Evolutionary conservation across 2,113 vertebrate species (phyloP).

Genomic region (cattle (Bos taurus)): ARS-UCD2.0 NC_037333.1:82461001-82461500

Average conservation of each 20-base stretch:
- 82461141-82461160: neutral
- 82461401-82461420: fast-evolving
- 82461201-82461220: neutral
- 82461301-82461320: neutral
- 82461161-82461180: neutral
- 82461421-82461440: neutral
- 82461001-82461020: neutral
- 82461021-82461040: neutral
- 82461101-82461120: neutral
- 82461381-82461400: neutral
- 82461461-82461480: neutral
- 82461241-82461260: neutral
- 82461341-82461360: neutral
- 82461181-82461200: neutral
- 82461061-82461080: neutral
- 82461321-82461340: neutral
- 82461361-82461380: neutral
- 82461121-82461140: neutral
- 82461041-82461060: neutral
- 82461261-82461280: neutral
- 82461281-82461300: neutral
- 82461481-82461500: neutral
- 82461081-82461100: neutral
- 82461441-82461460: neutral
- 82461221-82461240: neutral